phyloP scores from a whole-genome alignment of 2,888 invertebrate genomes.

The Pasiphila rectangulata region DNA sequence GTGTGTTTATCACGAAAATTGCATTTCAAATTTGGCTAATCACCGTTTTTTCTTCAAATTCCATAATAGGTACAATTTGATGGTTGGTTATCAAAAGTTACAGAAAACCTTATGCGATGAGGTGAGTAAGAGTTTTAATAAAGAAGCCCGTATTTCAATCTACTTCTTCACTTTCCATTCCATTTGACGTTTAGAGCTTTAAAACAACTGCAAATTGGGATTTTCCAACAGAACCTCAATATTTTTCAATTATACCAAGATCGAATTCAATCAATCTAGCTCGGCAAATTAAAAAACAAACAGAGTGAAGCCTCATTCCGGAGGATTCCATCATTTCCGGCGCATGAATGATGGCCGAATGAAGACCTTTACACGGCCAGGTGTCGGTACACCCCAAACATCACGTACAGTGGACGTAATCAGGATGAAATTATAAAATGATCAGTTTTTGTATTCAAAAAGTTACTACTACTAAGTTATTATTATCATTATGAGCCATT shows the following conservation, averaged over 20 bases:
- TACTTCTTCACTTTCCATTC: not conserved
- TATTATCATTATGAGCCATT: too few species aligned
- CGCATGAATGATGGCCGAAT: slow-evolving; percentile 31
- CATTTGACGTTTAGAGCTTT: slow-evolving; percentile 4
- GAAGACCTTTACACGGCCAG: slow-evolving; percentile 33
- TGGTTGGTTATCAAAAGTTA: too few species aligned
- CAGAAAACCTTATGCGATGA: too few species aligned
- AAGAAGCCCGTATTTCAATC: not conserved
- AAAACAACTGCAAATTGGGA: slow-evolving; percentile 6
- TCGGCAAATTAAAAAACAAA: slow-evolving; percentile 25
- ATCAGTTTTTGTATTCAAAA: too few species aligned
- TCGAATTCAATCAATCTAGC: slow-evolving; percentile 22
- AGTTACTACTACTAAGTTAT: too few species aligned
- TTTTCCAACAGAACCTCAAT: slow-evolving; percentile 6
- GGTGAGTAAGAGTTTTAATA: not conserved
- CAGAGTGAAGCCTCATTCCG: slow-evolving; percentile 23
- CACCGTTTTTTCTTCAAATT: too few species aligned
- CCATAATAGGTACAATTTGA: too few species aligned
- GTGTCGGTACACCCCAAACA: slow-evolving; percentile 27
- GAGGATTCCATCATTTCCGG: slow-evolving; percentile 28
- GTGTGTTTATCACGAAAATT: too few species aligned
- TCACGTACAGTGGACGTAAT: slow-evolving; percentile 18
- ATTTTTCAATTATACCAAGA: slow-evolving; percentile 26
- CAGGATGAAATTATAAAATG: slow-evolving; percentile 2
- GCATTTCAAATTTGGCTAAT: too few species aligned